Percentiles rank a stretch among this genome's conserved stretches.
Evolutionary conservation across 2,888 invertebrate genomes (phyloP).

Genomic region (Agrochola litura): DNA sequence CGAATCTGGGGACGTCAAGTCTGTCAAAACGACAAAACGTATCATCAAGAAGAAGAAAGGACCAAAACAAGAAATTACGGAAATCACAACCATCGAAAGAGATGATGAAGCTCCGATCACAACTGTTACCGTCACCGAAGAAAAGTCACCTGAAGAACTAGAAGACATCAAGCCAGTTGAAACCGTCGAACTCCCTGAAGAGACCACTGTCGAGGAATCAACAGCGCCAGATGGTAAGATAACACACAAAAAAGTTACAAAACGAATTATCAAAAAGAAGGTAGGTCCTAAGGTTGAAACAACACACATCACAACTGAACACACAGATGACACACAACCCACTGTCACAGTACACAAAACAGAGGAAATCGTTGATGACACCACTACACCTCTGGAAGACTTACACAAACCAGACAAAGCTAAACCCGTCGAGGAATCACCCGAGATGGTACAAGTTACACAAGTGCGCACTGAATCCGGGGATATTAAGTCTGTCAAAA

Average conservation of each 20-base stretch:
- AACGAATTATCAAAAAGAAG: constrained; percentile 57
- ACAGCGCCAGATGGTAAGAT: constrained; percentile 8
- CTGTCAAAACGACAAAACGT: constrained; percentile 8
- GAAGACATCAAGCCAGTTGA: constrained; percentile 46
- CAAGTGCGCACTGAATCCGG: constrained; percentile 66
- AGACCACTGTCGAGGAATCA: constrained; percentile 17
- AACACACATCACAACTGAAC: constrained; percentile 70
- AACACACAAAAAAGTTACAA: background rate
- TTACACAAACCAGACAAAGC: background rate
- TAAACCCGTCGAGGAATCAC: background rate
- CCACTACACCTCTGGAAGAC: constrained; percentile 23
- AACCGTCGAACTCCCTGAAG: constrained; percentile 61
- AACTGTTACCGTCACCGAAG: constrained; percentile 75
- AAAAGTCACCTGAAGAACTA: constrained; percentile 68
- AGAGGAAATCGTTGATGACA: background rate
- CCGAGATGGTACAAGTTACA: constrained; percentile 57
- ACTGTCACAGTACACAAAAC: constrained; percentile 16
- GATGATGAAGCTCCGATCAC: constrained; percentile 60
- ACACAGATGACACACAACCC: constrained; percentile 39
- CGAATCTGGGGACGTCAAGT: background rate
- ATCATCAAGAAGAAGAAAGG: constrained; percentile 37
- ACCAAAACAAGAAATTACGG: constrained; percentile 60
- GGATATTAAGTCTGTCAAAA: constrained; percentile 63
- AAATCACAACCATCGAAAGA: constrained; percentile 54
- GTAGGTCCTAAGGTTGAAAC: constrained; percentile 52